A percentile compares a stretch with the other conserved stretches of the same genome.
phyloP scores from a whole-genome alignment of 2,113 vertebrate species.

The Bubo scandiacus region DNA sequence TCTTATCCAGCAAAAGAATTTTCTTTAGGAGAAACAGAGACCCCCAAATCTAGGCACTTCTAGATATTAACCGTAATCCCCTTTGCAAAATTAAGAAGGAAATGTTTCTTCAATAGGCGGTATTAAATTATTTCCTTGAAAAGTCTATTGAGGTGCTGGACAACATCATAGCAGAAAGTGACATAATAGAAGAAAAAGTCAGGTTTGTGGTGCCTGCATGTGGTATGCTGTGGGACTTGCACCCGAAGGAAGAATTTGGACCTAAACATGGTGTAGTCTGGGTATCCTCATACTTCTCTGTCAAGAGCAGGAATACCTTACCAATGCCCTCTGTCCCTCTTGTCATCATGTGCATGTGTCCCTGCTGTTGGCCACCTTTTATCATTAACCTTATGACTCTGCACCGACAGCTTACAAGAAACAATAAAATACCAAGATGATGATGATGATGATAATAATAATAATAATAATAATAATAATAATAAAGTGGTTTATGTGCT shows the following conservation, averaged over 20 bases:
- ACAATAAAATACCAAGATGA: not conserved
- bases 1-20: not conserved
- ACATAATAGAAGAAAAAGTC: not conserved
- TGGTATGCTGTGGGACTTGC: not conserved
- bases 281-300: not conserved
- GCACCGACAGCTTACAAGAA: not conserved
- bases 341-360: not conserved
- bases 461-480: not conserved
- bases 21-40: not conserved
- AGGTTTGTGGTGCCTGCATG: not conserved
- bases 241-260: not conserved
- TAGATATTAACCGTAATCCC: not conserved
- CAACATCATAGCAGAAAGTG: not conserved
- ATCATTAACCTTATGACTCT: not conserved
- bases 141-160: not conserved
- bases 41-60: not conserved
- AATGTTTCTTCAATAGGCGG: not conserved
- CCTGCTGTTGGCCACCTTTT: not conserved
- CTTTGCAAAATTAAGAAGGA: not conserved
- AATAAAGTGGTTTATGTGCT: not conserved
- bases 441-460: no score
- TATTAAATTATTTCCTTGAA: not conserved
- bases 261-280: not conserved
- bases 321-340: not conserved
- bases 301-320: not conserved